Evolutionary conservation across 2,888 invertebrate genomes (phyloP), one percentile per base, ranked within the genome.

Genomic region (Allygus modestus): DNA sequence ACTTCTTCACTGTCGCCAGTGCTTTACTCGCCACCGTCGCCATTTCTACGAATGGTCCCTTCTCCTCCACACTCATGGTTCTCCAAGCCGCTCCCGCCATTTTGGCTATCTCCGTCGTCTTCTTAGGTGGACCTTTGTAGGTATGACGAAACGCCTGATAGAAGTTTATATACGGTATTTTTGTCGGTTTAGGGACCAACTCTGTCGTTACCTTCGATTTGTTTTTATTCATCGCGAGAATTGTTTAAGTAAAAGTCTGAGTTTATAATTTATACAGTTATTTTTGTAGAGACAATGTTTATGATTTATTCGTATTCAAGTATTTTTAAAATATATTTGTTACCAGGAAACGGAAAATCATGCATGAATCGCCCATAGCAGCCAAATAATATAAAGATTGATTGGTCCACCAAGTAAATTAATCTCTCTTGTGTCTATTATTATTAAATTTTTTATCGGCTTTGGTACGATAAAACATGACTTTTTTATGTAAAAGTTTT

Each of bases 111-210:
- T 69, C 69, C 17, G 33, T 37, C 23, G 15, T 5, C 33, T 17
- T 69, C 69, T 15, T 69, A 1, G 69, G 69, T 5, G 69, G 33
- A 5, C 69, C 69, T 5, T 15, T 69, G 69, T 69, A 69, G 7
- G 15, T 9, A 0, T 31, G 12, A 5, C 31, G 69, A 31, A 69
- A 69, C 69, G 69, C 69, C 17, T 69, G 69, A 15, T 15, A 31
- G 69, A 69, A 69, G 69, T 69, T 69, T 9, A 69, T 7, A 31
- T 31, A 69, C 20, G 69, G 69, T 5, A 5, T 5, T 15, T 37
- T 31, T 1, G 69, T 69, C 11, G 69, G 69, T 37, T 69, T 69
- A 1, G 69, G 9, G 1, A 69, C 69, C 69, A 69, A 15, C 5
- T n/a, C 15, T 17, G 12, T 69, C 9, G 69, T 5, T 1, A 12